Base-by-base conservation (phyloP, 2,888 invertebrate genomes). In the Incurvaria masculella region DNA sequence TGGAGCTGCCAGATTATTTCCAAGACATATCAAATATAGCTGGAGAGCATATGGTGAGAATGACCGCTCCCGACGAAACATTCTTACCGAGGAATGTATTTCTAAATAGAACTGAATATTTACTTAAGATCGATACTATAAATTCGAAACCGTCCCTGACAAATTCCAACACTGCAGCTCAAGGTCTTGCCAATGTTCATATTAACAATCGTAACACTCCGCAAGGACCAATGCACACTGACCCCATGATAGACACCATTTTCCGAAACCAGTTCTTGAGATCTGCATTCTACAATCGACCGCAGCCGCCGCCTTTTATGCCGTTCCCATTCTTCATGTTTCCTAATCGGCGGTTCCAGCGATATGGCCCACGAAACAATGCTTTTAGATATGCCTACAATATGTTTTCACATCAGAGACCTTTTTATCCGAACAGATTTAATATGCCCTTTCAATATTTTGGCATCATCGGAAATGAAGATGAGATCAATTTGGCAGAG, bases 61-160 rank as follows among this genome's bases (percentile, higher is more conserved):
- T 73, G 0, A 63, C 63, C 44, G 63, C 61, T 4, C 73, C 76
- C 2, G 60, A 64, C 3, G 62, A 63, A 49, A 49, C 61, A 46
- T 60, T 58, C 44, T 54, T 75, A 46, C 76, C 76, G 8, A 56
- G 61, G 51, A 67, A 66, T 53, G 59, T 75, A 45, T 61, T 59
- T 47, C 58, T 71, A n/a, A 66, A 63, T 48, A 66, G 66, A 45
- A 50, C 60, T 6, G 52, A 50, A n/a, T 74, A 72, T 56, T 56
- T 57, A 2, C 46, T 76, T 1, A 66, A 73, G 57, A 26, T 73
- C 20, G 54, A 61, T 14, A 60, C 56, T 46, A 52, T 73, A 11
- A 57, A 52, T 48, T 57, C 53, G 10, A 66, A 58, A n/a, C 33
- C 33, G 14, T n/a, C 33, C 33, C 11, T n/a, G 14, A 33, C 33